Percentiles rank a stretch among this genome's conserved stretches.
These are phyloP conservation scores for Sebastes kiyomatsui DNA, from an alignment of 2,797 vertebrate species.

Conservation along the genomic window DNA sequence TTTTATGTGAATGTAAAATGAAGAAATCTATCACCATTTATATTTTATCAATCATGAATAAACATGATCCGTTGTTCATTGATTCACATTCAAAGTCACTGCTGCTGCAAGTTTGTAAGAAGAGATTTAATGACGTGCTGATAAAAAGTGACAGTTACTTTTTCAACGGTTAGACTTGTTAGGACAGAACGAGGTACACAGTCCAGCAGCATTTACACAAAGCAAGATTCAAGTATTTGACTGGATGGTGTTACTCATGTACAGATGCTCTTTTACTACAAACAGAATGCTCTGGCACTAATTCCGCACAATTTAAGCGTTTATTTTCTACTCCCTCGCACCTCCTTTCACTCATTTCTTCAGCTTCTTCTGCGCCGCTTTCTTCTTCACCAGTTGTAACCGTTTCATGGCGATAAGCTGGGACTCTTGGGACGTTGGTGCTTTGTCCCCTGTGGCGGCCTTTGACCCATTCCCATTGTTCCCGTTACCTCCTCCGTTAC, in stretches of 20 bases:
- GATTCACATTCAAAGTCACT: neutral
- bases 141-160: slow-evolving; percentile 58
- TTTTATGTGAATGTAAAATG: slow-evolving; percentile 58
- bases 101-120: slow-evolving; percentile 35
- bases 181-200: slow-evolving; percentile 69
- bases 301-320: slow-evolving; percentile 2
- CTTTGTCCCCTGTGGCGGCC: slow-evolving; percentile 83
- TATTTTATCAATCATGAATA: slow-evolving; percentile 55
- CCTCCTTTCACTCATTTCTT: slow-evolving; percentile 85
- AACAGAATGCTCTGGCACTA: slow-evolving; percentile 43
- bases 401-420: slow-evolving; percentile 97
- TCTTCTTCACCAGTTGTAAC: slow-evolving; percentile 97
- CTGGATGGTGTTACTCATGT: slow-evolving; percentile 44
- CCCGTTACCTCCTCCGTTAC: slow-evolving; percentile 74
- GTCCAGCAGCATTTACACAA: slow-evolving; percentile 70
- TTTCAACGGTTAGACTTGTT: slow-evolving; percentile 41
- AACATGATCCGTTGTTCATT: slow-evolving; percentile 23
- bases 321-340: slow-evolving; percentile 13
- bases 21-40: slow-evolving; percentile 48
- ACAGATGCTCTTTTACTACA: slow-evolving; percentile 44
- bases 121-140: slow-evolving; percentile 62
- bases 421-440: slow-evolving; percentile 94
- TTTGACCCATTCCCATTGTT: slow-evolving; percentile 84
- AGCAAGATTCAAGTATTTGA: slow-evolving; percentile 77
- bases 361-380: slow-evolving; percentile 97